Percentiles rank a stretch among this genome's conserved stretches.
Evolutionary conservation across 1,140 invertebrate species (phyloP).

Genomic region (Drosophila kepulauana): DNA sequence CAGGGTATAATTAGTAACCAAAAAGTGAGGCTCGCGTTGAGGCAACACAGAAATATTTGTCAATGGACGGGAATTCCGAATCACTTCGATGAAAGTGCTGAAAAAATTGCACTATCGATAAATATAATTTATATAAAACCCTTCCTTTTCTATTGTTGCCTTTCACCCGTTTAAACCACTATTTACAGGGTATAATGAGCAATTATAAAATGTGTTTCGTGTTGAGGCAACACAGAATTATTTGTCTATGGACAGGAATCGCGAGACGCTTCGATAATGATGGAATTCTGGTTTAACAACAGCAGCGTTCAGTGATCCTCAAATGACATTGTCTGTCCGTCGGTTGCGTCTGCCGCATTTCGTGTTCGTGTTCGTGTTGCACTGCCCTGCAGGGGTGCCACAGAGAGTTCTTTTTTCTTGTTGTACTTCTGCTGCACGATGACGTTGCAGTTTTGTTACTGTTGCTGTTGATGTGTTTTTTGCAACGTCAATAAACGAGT

Average conservation of each 20-base stretch:
- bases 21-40: too few species aligned
- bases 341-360: background rate
- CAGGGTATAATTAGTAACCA: too few species aligned
- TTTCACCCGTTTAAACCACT: too few species aligned
- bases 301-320: conserved; percentile 39
- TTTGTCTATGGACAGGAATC: conserved; percentile 23
- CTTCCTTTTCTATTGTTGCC: too few species aligned
- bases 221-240: conserved; percentile 2
- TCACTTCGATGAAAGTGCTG: too few species aligned
- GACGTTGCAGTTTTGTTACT: conserved; percentile 72
- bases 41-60: too few species aligned
- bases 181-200: conserved; percentile 5
- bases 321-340: conserved; percentile 35
- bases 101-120: too few species aligned
- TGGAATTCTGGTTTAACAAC: conserved; percentile 61
- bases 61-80: too few species aligned
- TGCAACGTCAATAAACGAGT: conserved; percentile 48
- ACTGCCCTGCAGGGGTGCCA: conserved; percentile 30
- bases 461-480: conserved; percentile 47
- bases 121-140: too few species aligned
- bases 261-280: conserved; percentile 14
- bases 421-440: conserved; percentile 38
- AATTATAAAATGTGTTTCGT: background rate
- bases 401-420: background rate
- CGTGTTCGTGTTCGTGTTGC: conserved; percentile 2